Conservation (phyloP, 2,888 invertebrate species). For the Axea sp. region DNA sequence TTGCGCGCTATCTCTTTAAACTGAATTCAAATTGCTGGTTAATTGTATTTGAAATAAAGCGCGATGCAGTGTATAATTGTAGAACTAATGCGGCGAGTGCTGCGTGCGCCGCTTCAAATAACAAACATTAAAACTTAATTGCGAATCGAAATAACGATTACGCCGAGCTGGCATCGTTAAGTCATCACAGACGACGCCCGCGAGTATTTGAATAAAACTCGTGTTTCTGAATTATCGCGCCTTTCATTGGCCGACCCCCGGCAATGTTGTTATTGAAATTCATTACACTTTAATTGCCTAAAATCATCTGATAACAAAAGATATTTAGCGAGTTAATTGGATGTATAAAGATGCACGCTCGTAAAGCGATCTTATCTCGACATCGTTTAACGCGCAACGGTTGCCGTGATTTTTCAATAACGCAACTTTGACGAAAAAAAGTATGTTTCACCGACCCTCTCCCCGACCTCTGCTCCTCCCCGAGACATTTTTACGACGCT, state of each 20-base stretch:
- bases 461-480: background rate
- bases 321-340: constrained; percentile 25
- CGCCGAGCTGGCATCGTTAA: constrained; percentile 11
- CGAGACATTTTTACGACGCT: constrained; percentile 23
- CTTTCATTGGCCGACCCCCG: constrained; percentile 11
- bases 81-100: constrained; percentile 20
- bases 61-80: constrained; percentile 41
- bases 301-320: constrained; percentile 22
- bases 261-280: constrained; percentile 5
- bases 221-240: constrained; percentile 17
- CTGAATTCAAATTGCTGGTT: constrained; percentile 43
- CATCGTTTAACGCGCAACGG: constrained; percentile 2
- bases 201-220: constrained; percentile 3
- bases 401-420: constrained; percentile 23
- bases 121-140: constrained; percentile 52
- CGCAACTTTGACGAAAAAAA: constrained; percentile 10
- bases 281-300: constrained; percentile 11
- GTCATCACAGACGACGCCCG: background rate
- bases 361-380: constrained; percentile 12
- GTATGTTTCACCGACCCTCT: too few relatives aligned
- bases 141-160: constrained; percentile 26
- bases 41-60: constrained; percentile 52
- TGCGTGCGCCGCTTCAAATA: constrained; percentile 36
- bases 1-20: constrained; percentile 46
- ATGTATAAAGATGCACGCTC: constrained; percentile 12